Conservation (phyloP, 1,140 invertebrate species). For the Temnothorax nylanderi region DNA sequence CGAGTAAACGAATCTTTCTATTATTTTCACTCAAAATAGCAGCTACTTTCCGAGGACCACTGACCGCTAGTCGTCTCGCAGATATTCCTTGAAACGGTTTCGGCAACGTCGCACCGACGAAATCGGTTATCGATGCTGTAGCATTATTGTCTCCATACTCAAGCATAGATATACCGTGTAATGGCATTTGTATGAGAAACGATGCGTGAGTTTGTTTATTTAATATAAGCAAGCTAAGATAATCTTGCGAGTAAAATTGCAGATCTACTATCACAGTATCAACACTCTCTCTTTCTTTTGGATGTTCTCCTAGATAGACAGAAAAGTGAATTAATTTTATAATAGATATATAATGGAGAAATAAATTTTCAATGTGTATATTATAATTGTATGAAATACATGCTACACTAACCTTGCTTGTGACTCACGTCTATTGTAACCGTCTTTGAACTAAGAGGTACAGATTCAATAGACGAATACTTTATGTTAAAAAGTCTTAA, state of each 20-base stretch:
- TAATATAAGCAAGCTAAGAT: slow-evolving; percentile 91
- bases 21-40: slow-evolving; percentile 93
- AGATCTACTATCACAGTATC: slow-evolving; percentile 87
- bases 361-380: background rate
- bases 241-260: slow-evolving; percentile 93
- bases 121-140: slow-evolving; percentile 83
- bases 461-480: slow-evolving; percentile 48
- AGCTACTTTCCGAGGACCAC: slow-evolving; percentile 94
- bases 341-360: background rate
- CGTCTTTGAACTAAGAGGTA: slow-evolving; percentile 68
- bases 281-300: slow-evolving; percentile 38
- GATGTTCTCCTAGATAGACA: slow-evolving; percentile 47
- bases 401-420: slow-evolving; percentile 76
- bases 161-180: slow-evolving; percentile 84
- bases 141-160: slow-evolving; percentile 74
- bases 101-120: slow-evolving; percentile 86
- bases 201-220: slow-evolving; percentile 86
- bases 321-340: slow-evolving; percentile 49
- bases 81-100: slow-evolving; percentile 91
- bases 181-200: slow-evolving; percentile 89
- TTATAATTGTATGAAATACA: background rate
- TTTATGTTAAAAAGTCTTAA: slow-evolving; percentile 79
- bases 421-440: slow-evolving; percentile 74
- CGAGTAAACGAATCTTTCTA: slow-evolving; percentile 93
- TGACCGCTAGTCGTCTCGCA: slow-evolving; percentile 92